These are phyloP conservation scores for Agonum fuliginosum DNA, from an alignment of 2,888 invertebrate genomes.

Conservation along the genomic window DNA sequence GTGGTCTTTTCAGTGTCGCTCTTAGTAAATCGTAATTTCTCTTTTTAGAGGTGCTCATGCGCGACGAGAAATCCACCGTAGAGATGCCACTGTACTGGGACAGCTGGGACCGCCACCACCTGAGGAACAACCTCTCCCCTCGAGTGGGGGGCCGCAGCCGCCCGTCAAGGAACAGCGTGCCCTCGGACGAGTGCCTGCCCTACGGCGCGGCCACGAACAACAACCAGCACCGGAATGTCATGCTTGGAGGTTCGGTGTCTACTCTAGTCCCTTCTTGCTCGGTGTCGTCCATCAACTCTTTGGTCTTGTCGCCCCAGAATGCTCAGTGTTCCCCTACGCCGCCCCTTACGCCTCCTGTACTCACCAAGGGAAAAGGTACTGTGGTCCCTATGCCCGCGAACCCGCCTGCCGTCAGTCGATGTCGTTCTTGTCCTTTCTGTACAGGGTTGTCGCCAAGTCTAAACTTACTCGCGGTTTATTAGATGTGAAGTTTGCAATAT, in stretches of 20 bases:
- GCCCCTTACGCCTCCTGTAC: constrained; percentile 74
- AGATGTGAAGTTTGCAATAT: too few relatives aligned
- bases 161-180: constrained; percentile 76
- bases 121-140: constrained; percentile 74
- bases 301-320: constrained; percentile 66
- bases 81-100: constrained; percentile 92
- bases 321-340: constrained; percentile 68
- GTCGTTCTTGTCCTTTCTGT: not conserved
- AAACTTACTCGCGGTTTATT: too few relatives aligned
- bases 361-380: constrained; percentile 65
- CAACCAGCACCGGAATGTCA: constrained; percentile 70
- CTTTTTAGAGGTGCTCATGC: constrained; percentile 76
- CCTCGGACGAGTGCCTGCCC: constrained; percentile 76
- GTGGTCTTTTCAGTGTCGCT: too few relatives aligned
- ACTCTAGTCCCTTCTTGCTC: constrained; percentile 74
- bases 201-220: constrained; percentile 72
- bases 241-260: constrained; percentile 67
- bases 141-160: constrained; percentile 73
- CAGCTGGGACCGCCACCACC: constrained; percentile 88
- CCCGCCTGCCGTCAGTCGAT: not conserved
- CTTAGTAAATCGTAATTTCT: not conserved
- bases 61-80: constrained; percentile 74
- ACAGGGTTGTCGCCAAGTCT: too few relatives aligned
- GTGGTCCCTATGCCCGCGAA: constrained; percentile 32
- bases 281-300: constrained; percentile 74